Conservation (phyloP, 2,888 invertebrate genomes). For the Scaptomyza parva region DNA sequence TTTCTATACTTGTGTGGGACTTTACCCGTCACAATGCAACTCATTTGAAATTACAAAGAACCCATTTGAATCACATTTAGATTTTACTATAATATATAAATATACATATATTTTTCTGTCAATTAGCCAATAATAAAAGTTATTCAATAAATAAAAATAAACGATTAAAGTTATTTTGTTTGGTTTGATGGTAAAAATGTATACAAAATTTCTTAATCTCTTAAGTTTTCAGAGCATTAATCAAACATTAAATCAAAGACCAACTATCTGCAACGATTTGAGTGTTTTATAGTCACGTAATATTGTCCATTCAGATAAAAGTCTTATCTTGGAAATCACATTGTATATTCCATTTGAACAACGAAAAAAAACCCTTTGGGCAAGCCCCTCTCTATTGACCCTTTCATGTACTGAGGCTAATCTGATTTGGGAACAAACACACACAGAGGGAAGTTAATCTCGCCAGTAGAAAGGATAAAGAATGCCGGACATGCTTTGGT, state of each 20-base stretch:
- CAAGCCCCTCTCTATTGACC: slow-evolving; percentile 56
- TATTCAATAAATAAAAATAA: slow-evolving; percentile 47
- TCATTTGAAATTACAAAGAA: slow-evolving; percentile 38
- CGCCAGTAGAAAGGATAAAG: slow-evolving; percentile 18
- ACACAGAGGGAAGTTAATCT: slow-evolving; percentile 49
- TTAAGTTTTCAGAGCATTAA: too few relatives aligned
- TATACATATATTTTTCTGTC: slow-evolving; percentile 68
- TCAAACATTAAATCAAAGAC: neutral
- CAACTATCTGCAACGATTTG: slow-evolving; percentile 16
- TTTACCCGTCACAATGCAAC: slow-evolving; percentile 4
- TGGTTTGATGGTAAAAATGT: too few relatives aligned
- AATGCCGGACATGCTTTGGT: slow-evolving; percentile 20
- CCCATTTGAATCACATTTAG: slow-evolving; percentile 30
- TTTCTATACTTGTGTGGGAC: slow-evolving; percentile 44
- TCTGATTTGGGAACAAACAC: slow-evolving; percentile 68
- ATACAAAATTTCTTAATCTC: neutral
- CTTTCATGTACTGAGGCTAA: slow-evolving; percentile 65
- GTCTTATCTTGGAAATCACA: slow-evolving; percentile 58
- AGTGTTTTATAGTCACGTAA: slow-evolving; percentile 67
- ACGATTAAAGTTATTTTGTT: neutral
- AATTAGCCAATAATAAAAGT: slow-evolving; percentile 60
- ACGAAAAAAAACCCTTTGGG: slow-evolving; percentile 43
- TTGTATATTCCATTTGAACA: slow-evolving; percentile 69
- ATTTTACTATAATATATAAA: slow-evolving; percentile 44
- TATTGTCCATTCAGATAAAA: slow-evolving; percentile 16